phyloP scores from a whole-genome alignment of 2,113 vertebrate species.

The Monopterus albus region DNA sequence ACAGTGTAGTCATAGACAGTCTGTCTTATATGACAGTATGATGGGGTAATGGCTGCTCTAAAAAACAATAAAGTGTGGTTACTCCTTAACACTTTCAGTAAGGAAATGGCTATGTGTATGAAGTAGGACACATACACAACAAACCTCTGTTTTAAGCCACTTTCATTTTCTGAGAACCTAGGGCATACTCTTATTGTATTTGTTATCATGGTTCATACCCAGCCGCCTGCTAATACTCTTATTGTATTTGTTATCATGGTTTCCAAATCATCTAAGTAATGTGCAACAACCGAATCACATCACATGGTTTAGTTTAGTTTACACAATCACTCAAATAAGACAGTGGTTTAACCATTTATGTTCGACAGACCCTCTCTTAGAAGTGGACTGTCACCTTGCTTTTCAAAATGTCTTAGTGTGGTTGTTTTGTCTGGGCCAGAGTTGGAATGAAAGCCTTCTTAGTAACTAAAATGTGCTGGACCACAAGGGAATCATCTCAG shows the following conservation, averaged over 20 bases:
- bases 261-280: not conserved
- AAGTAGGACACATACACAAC: not conserved
- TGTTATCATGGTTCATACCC: not conserved
- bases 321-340: no score
- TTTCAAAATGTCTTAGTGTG: not conserved
- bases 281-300: not conserved
- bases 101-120: not conserved
- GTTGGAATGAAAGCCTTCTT: not conserved
- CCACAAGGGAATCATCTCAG: no score
- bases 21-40: no score
- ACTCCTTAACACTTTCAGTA: not conserved
- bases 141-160: not conserved
- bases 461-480: not conserved
- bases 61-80: not conserved
- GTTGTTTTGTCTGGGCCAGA: not conserved
- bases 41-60: not conserved
- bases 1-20: no score
- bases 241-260: not conserved
- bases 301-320: not conserved
- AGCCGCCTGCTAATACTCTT: no score
- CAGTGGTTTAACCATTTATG: not conserved
- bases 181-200: no score
- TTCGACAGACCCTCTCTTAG: not conserved
- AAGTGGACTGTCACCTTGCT: not conserved
- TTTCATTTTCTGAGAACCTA: conserved; percentile 1